Base-by-base conservation (phyloP, 1,140 invertebrate genomes). In the Zaprionus inermis region DNA sequence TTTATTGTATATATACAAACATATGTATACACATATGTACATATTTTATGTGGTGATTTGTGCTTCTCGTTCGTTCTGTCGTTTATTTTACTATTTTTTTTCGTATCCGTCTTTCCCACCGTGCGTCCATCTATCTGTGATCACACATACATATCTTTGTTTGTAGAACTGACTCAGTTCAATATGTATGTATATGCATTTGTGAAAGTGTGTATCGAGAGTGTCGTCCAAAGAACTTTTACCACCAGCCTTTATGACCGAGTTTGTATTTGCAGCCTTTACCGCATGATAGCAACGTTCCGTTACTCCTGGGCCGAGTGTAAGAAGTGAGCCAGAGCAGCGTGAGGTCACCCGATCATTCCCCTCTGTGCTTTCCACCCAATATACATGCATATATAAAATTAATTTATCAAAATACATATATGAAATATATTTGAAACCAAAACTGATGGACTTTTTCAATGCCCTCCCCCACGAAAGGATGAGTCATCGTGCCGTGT, bases 261-360 rank as follows among this genome's bases (percentile, higher is more conserved):
- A 81, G 51, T 60, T 78, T 85, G 67, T 90, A 79, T 85, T 90
- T 91, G 55, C 88, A 91, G 88, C 76, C 76, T 91, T 44, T 81
- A 91, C 71, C 83, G 81, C 78, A 90, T 91, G 81, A 81, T 91
- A 72, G 78, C 71, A 46, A 84, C 80, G 32, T 79, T 90, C 44
- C 81, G 78, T 36, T 89, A 89, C 66, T 89, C 84, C 51, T 89
- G 84, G 84, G 60, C 83, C 67, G 84, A 89, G 54, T 85, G 63
- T 56, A 75, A 89, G 67, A 80, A 83, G 60, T 89, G 76, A 86
- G 36, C 18, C 24, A 63, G 38, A 7, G 32, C 46, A 22, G 44
- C 64, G 6, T 24, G 18, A 34, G 41, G 30, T 46, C 57, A 69
- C 58, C 22, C 16, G 41, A 60, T 36, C 63, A 41, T 16, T 44